Conservation (phyloP, 2,797 vertebrate species). For the Loris lydekkerianus region DNA sequence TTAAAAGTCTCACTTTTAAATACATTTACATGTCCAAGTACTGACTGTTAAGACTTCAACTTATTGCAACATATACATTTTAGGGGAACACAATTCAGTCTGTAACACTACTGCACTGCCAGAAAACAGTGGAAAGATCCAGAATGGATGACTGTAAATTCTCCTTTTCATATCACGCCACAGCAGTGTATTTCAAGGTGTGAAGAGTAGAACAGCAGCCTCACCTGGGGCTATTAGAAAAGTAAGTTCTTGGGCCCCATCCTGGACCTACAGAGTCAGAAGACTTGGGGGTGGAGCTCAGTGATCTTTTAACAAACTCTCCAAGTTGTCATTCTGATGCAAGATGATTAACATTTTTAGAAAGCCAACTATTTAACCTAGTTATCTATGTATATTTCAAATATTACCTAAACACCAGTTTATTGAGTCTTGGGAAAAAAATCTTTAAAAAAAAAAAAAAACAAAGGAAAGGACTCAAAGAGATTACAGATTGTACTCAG, state of each 20-base stretch:
- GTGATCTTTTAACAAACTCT: not conserved
- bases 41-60: not conserved
- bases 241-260: not conserved
- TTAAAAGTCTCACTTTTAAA: not conserved
- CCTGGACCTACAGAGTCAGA: no score
- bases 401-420: not conserved
- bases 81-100: not conserved
- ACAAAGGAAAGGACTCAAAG: not conserved
- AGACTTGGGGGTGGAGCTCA: not conserved
- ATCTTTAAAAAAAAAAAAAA: not conserved
- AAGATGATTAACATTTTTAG: no score
- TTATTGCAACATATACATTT: not conserved
- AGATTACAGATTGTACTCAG: not conserved
- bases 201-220: not conserved
- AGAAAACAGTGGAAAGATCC: not conserved
- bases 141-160: not conserved
- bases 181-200: not conserved
- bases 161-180: not conserved
- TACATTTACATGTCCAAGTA: not conserved
- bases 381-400: not conserved
- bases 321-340: not conserved
- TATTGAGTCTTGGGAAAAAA: not conserved
- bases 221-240: not conserved
- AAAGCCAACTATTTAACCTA: not conserved
- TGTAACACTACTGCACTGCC: accelerated